Evolutionary conservation across 2,888 invertebrate species (phyloP).

Genomic region (Tachystola acroxantha): DNA sequence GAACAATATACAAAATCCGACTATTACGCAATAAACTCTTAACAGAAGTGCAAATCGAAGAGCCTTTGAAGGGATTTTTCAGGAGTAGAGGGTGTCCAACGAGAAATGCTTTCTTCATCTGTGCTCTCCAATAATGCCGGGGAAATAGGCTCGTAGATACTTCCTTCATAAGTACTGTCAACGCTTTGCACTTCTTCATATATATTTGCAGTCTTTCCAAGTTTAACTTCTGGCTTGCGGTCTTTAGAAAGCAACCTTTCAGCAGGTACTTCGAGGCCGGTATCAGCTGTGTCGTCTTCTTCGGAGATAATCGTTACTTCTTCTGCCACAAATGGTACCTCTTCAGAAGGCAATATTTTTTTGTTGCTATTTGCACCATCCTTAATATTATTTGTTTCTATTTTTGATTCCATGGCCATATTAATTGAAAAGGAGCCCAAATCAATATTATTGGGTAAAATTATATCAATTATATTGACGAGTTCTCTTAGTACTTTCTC

Average conservation of each 20-base stretch:
- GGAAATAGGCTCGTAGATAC: conserved; percentile 48
- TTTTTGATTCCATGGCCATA: no score
- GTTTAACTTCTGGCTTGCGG: neutral
- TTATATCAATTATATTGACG: conserved; percentile 29
- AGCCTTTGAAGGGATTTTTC: conserved; percentile 27
- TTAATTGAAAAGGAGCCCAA: no score
- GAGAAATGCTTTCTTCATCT: conserved; percentile 24
- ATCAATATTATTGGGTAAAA: conserved; percentile 7
- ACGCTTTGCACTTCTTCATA: conserved; percentile 4
- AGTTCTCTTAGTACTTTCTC: conserved; percentile 33
- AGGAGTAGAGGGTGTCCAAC: conserved; percentile 20
- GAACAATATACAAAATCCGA: no score
- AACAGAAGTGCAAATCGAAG: conserved; percentile 25
- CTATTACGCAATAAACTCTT: no score
- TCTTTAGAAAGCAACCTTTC: neutral
- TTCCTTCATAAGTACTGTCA: conserved; percentile 11
- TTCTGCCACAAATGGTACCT: neutral
- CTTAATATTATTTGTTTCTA: no score
- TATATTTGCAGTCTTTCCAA: no score
- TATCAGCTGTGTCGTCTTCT: no score
- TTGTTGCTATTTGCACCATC: no score
- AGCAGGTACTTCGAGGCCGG: no score
- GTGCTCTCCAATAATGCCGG: conserved; percentile 31
- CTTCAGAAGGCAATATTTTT: no score
- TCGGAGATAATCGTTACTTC: neutral